Percentiles rank a stretch among this genome's conserved stretches.
Conservation (phyloP, 2,888 invertebrate species). For the Cerceris ruficornis region DNA sequence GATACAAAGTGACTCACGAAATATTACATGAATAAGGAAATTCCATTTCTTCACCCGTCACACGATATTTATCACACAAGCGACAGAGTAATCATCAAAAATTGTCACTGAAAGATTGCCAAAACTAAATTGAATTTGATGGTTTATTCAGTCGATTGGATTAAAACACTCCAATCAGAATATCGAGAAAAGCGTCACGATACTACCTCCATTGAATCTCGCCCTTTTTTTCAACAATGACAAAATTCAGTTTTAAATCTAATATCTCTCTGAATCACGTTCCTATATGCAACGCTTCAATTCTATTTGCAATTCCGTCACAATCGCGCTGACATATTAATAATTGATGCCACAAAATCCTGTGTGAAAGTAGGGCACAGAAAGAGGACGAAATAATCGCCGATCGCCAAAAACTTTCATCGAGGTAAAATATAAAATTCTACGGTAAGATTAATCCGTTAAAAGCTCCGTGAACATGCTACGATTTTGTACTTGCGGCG, state of each 20-base stretch:
- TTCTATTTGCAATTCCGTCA: slow-evolving; percentile 53
- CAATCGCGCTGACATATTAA: slow-evolving; percentile 42
- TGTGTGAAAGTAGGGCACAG: slow-evolving; percentile 26
- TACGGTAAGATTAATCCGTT: slow-evolving; percentile 67
- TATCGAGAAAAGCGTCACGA: background rate
- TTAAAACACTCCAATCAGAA: background rate
- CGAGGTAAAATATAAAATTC: slow-evolving; percentile 57
- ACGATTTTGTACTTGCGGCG: slow-evolving; percentile 42
- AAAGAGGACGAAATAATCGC: slow-evolving; percentile 41
- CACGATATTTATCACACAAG: too few species aligned
- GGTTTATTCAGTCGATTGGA: background rate
- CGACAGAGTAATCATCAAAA: too few species aligned
- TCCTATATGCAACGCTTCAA: slow-evolving; percentile 8
- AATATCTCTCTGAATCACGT: background rate
- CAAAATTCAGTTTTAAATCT: background rate
- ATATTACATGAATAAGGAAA: too few species aligned
- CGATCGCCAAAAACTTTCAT: slow-evolving; percentile 40
- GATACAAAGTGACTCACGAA: too few species aligned
- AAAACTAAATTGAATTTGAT: too few species aligned
- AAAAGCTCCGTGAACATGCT: slow-evolving; percentile 55
- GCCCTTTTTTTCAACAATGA: too few species aligned
- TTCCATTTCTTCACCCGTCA: too few species aligned
- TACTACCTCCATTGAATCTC: too few species aligned
- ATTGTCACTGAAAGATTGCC: too few species aligned
- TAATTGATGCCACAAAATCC: slow-evolving; percentile 54